Conservation (phyloP, 1,140 invertebrate genomes). For the Phenacoccus solenopsis region DNA sequence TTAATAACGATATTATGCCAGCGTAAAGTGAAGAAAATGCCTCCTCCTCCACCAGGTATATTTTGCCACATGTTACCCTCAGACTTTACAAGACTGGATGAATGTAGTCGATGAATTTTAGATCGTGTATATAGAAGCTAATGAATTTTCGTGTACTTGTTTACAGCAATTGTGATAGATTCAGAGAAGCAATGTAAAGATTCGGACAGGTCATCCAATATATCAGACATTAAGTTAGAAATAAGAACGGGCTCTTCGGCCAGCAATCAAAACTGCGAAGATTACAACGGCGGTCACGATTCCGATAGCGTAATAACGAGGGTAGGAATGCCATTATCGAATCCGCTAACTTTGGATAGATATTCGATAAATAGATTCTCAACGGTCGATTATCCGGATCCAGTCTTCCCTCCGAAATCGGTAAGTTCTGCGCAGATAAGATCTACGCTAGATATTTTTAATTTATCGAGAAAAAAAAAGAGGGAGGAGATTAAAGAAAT, state of each 20-base stretch:
- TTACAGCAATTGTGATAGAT: conserved; percentile 37
- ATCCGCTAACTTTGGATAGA: conserved; percentile 49
- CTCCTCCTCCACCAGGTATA: neutral
- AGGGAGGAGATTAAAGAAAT: no score
- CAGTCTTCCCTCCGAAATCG: conserved; percentile 52
- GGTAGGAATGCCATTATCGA: conserved; percentile 51
- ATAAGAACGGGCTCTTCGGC: conserved; percentile 43
- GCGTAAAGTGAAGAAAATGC: conserved; percentile 38
- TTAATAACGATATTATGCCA: conserved; percentile 51
- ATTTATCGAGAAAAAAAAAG: no score
- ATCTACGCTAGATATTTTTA: no score
- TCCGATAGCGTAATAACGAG: conserved; percentile 23
- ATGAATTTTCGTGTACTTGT: no score
- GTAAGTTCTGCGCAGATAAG: no score
- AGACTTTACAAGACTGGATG: no score
- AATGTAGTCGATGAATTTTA: no score
- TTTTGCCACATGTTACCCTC: no score
- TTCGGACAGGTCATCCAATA: conserved; percentile 75
- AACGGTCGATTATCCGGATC: conserved; percentile 68
- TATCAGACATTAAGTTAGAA: conserved; percentile 80
- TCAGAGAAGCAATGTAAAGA: conserved; percentile 70
- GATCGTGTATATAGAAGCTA: no score
- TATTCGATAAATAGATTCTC: conserved; percentile 46
- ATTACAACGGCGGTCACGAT: neutral
- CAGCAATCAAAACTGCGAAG: conserved; percentile 12